Evolutionary conservation across 2,797 vertebrate genomes (phyloP).

Genomic region (Sciaenops ocellatus): DNA sequence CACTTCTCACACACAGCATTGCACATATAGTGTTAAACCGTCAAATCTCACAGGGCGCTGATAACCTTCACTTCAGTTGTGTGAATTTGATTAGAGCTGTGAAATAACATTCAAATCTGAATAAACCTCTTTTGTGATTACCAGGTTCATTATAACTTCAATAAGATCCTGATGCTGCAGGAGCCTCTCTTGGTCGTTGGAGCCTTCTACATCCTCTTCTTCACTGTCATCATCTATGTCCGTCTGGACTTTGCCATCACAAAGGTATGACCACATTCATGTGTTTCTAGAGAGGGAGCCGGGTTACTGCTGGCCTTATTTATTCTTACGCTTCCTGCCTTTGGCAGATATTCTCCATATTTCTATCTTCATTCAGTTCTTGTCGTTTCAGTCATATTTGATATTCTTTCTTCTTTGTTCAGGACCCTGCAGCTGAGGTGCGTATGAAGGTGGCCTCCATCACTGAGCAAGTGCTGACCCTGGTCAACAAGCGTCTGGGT

Average conservation of each 20-base stretch:
- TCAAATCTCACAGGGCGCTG: no score
- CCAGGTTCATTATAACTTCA: constrained; percentile 97
- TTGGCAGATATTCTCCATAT: not conserved
- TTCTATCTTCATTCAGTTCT: not conserved
- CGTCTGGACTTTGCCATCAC: constrained; percentile 98
- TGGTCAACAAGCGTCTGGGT: constrained; percentile 96
- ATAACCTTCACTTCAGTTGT: not conserved
- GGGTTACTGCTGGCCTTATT: not conserved
- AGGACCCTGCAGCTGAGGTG: constrained; percentile 98
- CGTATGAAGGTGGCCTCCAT: constrained; percentile 99
- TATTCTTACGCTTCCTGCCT: not conserved
- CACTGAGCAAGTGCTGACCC: constrained; percentile 96
- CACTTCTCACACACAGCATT: no score
- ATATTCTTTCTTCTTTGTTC: not conserved
- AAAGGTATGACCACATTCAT: constrained; percentile 86
- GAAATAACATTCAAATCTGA: not conserved
- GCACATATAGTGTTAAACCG: no score
- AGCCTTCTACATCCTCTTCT: constrained; percentile 98
- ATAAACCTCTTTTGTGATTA: constrained; percentile 12
- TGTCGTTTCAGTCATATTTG: no score
- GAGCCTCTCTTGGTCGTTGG: constrained; percentile 97
- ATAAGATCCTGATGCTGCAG: constrained; percentile 98
- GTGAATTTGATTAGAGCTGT: not conserved
- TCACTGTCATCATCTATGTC: constrained; percentile 98
- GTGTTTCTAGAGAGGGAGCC: not conserved